A percentile compares a stretch with the other conserved stretches of the same genome.
These are phyloP conservation scores for Eupleurogrammus muticus DNA, from an alignment of 2,797 vertebrate genomes.

Conservation along the genomic window DNA sequence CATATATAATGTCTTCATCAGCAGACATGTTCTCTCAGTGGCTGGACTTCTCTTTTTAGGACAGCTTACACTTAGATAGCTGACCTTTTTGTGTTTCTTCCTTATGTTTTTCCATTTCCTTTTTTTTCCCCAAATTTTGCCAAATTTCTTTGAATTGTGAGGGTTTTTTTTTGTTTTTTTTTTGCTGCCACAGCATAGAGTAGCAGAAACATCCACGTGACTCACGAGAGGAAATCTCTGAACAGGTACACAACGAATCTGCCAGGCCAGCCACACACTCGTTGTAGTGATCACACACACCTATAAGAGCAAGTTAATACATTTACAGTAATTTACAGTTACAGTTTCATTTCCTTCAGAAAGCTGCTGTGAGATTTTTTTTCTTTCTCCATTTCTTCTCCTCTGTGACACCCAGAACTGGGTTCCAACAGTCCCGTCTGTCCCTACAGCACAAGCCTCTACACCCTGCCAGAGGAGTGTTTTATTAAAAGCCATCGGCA, in stretches of 20 bases:
- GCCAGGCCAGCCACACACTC: neutral
- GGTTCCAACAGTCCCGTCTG: conserved; percentile 41
- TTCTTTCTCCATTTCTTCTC: conserved; percentile 13
- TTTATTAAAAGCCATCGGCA: conserved; percentile 74
- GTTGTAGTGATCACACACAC: neutral
- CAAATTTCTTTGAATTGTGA: conserved; percentile 32
- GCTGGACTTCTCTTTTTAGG: conserved; percentile 29
- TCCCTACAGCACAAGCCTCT: conserved; percentile 51
- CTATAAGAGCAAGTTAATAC: neutral
- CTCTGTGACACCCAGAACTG: conserved; percentile 34
- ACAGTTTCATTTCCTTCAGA: conserved; percentile 26
- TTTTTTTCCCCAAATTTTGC: conserved; percentile 6
- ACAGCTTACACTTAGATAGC: conserved; percentile 3
- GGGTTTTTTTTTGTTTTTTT: conserved; percentile 40
- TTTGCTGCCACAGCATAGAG: conserved; percentile 33
- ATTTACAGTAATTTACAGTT: conserved; percentile 2
- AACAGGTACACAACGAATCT: conserved; percentile 25
- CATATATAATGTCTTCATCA: neutral
- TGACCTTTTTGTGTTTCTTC: conserved; percentile 1
- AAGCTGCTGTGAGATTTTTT: too few species aligned
- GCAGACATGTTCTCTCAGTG: neutral
- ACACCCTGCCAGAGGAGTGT: conserved; percentile 45
- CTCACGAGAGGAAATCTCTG: conserved; percentile 20
- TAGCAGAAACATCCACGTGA: conserved; percentile 19
- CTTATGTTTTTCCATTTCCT: neutral